Evolutionary conservation across 2,797 vertebrate genomes (phyloP).

Genomic region (Tragelaphus oryx): DNA sequence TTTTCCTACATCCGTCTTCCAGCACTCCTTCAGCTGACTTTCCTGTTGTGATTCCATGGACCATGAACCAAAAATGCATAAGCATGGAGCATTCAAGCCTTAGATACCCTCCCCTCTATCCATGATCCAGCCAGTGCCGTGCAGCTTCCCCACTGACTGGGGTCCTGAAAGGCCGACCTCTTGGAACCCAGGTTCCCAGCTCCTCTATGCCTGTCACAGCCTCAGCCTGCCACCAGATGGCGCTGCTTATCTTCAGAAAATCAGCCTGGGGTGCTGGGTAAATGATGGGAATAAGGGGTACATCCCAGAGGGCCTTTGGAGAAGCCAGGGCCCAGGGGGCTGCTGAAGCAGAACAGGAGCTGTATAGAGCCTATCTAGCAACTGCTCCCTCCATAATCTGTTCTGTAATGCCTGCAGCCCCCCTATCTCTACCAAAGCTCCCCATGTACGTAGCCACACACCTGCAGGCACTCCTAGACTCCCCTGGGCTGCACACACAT

Average conservation of each 20-base stretch:
- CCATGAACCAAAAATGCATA: not conserved
- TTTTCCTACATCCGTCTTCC: not conserved
- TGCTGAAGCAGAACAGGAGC: not conserved
- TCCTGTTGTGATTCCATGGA: not conserved
- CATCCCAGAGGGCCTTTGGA: not conserved
- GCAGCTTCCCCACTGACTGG: not conserved
- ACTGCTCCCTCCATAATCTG: not conserved
- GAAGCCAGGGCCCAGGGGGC: not conserved
- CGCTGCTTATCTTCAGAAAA: slow-evolving; percentile 37
- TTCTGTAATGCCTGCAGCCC: not conserved
- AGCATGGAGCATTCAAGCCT: not conserved
- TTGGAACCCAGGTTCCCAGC: not conserved
- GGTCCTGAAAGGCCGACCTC: not conserved
- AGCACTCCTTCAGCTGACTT: not conserved
- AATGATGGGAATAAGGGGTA: not conserved
- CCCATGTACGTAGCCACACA: not conserved
- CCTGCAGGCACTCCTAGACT: not conserved
- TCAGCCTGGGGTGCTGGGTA: not conserved
- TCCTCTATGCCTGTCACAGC: not conserved
- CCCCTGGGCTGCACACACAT: not conserved
- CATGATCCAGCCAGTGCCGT: not conserved
- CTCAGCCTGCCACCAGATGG: slow-evolving; percentile 59
- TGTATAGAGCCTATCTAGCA: not conserved
- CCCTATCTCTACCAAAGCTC: not conserved
- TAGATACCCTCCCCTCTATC: not conserved